Percentiles rank a stretch among this genome's conserved stretches.
Evolutionary conservation across 2,113 vertebrate species (phyloP).

Genomic region (Hydrolagus affinis): DNA sequence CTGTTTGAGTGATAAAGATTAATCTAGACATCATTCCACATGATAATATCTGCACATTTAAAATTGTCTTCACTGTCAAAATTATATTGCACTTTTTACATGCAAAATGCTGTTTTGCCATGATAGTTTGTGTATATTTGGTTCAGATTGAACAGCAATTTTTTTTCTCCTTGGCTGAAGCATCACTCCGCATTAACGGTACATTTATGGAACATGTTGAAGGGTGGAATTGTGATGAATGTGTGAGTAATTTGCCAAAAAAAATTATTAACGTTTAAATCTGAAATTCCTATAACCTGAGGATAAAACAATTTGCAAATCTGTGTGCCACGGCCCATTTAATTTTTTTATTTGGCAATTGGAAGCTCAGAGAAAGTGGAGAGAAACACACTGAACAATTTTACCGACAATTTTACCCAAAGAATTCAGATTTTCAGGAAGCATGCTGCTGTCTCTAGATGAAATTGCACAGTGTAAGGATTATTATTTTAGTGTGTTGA

Average conservation of each 20-base stretch:
- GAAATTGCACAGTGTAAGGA: background rate
- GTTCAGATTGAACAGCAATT: background rate
- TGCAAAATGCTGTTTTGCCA: background rate
- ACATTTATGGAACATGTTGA: background rate
- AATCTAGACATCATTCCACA: background rate
- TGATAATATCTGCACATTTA: background rate
- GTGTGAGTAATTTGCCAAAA: background rate
- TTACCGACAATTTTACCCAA: background rate
- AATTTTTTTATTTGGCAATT: background rate
- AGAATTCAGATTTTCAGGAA: background rate
- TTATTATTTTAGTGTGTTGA: too few relatives aligned
- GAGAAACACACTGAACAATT: background rate
- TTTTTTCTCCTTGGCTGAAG: background rate
- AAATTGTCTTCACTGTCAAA: background rate
- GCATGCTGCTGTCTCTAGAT: background rate
- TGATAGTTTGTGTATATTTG: background rate
- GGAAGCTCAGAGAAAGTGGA: too few relatives aligned
- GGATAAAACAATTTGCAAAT: conserved; percentile 7
- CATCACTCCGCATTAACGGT: background rate
- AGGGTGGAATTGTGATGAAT: too few relatives aligned
- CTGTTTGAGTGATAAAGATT: background rate
- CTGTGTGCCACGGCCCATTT: background rate
- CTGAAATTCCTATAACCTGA: too few relatives aligned
- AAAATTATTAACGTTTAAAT: background rate
- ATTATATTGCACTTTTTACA: too few relatives aligned